These are phyloP conservation scores for Sebastes vulpes DNA, from an alignment of 2,797 vertebrate species.

Conservation along the genomic window DNA sequence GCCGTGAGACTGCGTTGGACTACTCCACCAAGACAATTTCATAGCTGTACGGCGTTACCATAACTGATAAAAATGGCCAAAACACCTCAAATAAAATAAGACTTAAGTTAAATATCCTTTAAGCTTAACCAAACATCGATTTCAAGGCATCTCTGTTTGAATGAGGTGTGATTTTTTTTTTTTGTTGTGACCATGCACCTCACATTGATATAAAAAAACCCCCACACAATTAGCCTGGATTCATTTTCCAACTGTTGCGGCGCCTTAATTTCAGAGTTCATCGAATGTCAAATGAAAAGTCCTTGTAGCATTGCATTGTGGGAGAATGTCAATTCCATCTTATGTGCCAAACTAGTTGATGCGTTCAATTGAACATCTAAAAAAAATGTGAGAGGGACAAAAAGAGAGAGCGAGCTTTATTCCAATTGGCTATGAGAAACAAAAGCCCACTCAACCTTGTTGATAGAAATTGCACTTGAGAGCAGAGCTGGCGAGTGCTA, in stretches of 20 bases:
- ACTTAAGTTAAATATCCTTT: not conserved
- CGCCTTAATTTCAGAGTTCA: slow-evolving; percentile 70
- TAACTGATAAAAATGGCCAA: not conserved
- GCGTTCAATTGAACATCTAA: slow-evolving; percentile 75
- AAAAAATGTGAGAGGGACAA: slow-evolving; percentile 56
- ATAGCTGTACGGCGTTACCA: not conserved
- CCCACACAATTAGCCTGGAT: slow-evolving; percentile 40
- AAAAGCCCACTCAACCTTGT: slow-evolving; percentile 85
- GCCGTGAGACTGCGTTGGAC: not conserved
- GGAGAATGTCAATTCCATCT: slow-evolving; percentile 56
- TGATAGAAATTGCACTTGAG: slow-evolving; percentile 85
- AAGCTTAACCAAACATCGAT: not conserved
- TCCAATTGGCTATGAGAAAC: slow-evolving; percentile 80
- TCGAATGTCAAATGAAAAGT: slow-evolving; percentile 73
- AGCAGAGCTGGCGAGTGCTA: slow-evolving; percentile 75
- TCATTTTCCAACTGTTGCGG: slow-evolving; percentile 40
- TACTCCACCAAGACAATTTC: not conserved
- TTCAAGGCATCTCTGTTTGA: not conserved
- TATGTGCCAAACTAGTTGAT: slow-evolving; percentile 71
- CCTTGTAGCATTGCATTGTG: slow-evolving; percentile 70
- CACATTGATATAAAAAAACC: not conserved
- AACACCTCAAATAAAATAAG: not conserved
- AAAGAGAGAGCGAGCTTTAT: slow-evolving; percentile 65
- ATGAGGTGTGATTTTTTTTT: not conserved
- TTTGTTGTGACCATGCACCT: slow-evolving; percentile 16